Evolutionary conservation across 2,797 vertebrate species (phyloP), one percentile per base, ranked within the genome.

Genomic region (Sebastes steindachneri): DNA sequence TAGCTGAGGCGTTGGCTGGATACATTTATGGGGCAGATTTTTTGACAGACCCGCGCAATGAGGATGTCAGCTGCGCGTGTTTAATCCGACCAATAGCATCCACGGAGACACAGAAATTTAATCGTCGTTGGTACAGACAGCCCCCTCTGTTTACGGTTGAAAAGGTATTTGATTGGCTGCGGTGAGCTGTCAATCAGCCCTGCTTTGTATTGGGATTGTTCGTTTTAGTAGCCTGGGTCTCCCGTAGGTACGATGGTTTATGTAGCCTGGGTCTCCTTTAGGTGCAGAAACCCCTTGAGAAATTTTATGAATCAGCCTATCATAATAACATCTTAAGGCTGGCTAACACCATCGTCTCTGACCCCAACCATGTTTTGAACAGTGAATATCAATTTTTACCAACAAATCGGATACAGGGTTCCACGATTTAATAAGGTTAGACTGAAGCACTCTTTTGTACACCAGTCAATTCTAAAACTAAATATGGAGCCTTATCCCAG

Each of bases 31-130:
- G 0, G 2, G 19, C 11, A 26, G 4, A 72, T 68, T 88, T 51
- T 77, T 94, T 95, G 90, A 95, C 84, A 93, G 78, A 83, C 89
- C 89, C 94, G 94, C 94, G 92, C 93, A 65, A 58, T 76, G 55
- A 55, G 0, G 7, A 65, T 33, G 74, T 84, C 68, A 66, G n/a
- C 7, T 64, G 68, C 62, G 68, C 8, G 5, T 58, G 80, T 95
- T 95, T 59, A 79, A 95, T 79, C 37, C 1, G 53, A 53, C 94
- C 93, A 95, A 94, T 94, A n/a, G 82, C 0, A 35, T 58, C 9
- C 33, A 15, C 1, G 0, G 3, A 51, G 1, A 9, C 21, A 7
- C 25, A 37, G 1, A 31, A 0, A 3, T 1, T 1, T 1, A 1
- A 0, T 64, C 2, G 3, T 60, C 7, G 82, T 82, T 84, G 85